Base-by-base conservation (phyloP, 2,113 vertebrate genomes). In the Myrmecophaga tridactyla region DNA sequence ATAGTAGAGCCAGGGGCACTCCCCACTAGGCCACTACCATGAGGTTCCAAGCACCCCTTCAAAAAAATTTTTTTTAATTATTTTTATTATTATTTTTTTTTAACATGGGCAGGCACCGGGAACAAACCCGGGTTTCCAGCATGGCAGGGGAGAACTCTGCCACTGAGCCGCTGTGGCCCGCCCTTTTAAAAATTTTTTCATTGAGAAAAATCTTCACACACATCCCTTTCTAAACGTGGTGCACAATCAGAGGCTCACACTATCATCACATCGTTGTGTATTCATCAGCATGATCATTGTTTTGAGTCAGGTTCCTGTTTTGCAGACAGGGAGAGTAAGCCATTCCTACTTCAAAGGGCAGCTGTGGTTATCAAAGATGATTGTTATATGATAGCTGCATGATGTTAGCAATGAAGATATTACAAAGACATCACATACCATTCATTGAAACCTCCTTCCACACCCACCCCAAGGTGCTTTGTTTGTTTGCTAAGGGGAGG, bases 1-100 rank as follows among this genome's bases (percentile, higher is more conserved):
- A 86, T 0, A 43, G 15, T 4, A 76, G 14, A 41, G 21, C 53
- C 46, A 81, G 7, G 62, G 34, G 4, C 20, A 25, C 1, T 48
- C 17, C 0, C 25, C 12, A 20, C 20, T 27, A n/a, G 23, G 4
- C 6, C 34, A 58, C 8, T 12, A n/a, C 6, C 43, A 14, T 7
- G 29, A 69, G 27, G 7, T 29, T 36, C 7, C 62, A 41, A 0
- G 9, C 1, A 73, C 7, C 0, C 23, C n/a, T 69, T 89, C 15
- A n/a, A 43, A 25, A 27, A 21, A 83, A 1, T 48, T n/a, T 31
- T 75, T 41, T 72, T 0, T 39, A 18, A 39, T 10, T 84, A 43
- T 9, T 21, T n/a, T n/a, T n/a, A n/a, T n/a, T n/a, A n/a, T n/a
- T n/a, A n/a, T n/a, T n/a, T n/a, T n/a, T n/a, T n/a, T n/a, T n/a